Base-by-base conservation (phyloP, 2,797 vertebrate genomes). In the Gallinago solitaria region DNA sequence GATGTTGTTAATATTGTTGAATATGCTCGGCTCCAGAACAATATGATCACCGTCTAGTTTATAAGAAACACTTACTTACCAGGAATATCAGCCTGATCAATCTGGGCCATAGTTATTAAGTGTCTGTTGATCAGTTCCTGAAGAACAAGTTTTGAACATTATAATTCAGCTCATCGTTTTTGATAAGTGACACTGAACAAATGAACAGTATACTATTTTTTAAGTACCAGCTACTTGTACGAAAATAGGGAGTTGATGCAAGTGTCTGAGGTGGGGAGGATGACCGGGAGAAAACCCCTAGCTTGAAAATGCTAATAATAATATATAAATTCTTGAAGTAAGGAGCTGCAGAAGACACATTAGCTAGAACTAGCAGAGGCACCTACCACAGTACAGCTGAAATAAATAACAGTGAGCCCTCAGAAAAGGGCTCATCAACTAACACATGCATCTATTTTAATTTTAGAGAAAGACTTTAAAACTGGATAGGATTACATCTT, bases 111-210 rank as follows among this genome's bases (percentile, higher is more conserved):
- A 85, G 99, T 99, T 98, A 99, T 99, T 97, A 99, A 98, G 98
- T 99, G 99, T 96, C 99, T 98, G 98, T 99, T 99, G 97, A 99
- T 99, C 97, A 99, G 98, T 98, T 99, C 99, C 99, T 99, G 96
- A 84, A 79, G 50, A 95, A 96, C n/a, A 76, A 30, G 32, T 65
- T 78, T 89, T 76, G 30, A 95, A 81, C 43, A 35, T 77, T 60
- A 14, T 76, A 64, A 70, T 75, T 81, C n/a, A 81, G 47, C 12
- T 86, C 4, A 71, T 51, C 5, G 17, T 57, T 73, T 93, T 35
- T 69, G 4, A 3, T 32, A 65, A 83, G 6, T 32, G 30, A 54
- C 51, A 54, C 51, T 54, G 28, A 48, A 24, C 47, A 48, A 48
- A 48, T 61, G 57, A 89, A 63, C 16, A 85, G 27, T 25, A 83